Percentiles rank a stretch among this genome's conserved stretches.
These are phyloP conservation scores for Catajapyx aquilonaris DNA, from an alignment of 1,140 invertebrate species.

Conservation along the genomic window DNA sequence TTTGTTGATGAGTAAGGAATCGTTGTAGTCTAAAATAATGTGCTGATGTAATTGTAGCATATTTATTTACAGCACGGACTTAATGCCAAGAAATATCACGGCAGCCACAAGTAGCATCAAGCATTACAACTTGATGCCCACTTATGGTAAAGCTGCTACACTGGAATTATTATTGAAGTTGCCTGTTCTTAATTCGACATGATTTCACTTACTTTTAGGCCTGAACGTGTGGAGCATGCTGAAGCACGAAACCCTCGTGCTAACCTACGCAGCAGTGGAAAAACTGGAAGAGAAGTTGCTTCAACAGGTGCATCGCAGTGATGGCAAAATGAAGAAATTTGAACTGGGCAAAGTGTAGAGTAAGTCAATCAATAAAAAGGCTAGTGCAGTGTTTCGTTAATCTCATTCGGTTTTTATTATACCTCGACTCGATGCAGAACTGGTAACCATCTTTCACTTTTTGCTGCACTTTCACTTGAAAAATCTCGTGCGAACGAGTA, in stretches of 20 bases:
- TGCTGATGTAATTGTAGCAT: background rate
- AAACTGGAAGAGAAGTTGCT: slow-evolving; percentile 69
- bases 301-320: slow-evolving; percentile 45
- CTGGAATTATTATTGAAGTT: background rate
- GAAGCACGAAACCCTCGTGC: slow-evolving; percentile 83
- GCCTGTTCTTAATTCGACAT: background rate
- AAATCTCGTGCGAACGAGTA: too few species aligned
- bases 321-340: slow-evolving; percentile 16
- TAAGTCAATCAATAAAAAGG: too few species aligned
- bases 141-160: slow-evolving; percentile 64
- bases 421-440: too few species aligned
- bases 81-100: slow-evolving; percentile 70
- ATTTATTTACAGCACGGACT: slow-evolving; percentile 43
- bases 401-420: too few species aligned
- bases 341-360: background rate
- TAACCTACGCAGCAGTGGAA: slow-evolving; percentile 66
- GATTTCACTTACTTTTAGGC: slow-evolving; percentile 18
- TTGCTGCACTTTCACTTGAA: too few species aligned
- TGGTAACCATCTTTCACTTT: too few species aligned
- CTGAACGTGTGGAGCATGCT: slow-evolving; percentile 64
- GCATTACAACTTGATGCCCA: slow-evolving; percentile 86
- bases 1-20: slow-evolving; percentile 68
- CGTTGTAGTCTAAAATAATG: background rate
- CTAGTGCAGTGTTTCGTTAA: too few species aligned
- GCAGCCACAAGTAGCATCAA: slow-evolving; percentile 48